Evolutionary conservation across 37 sponge, comb jelly and placozoan species (phyloP), one percentile per base, ranked within the genome.

Genomic region (Lycopodina hypogea): DNA sequence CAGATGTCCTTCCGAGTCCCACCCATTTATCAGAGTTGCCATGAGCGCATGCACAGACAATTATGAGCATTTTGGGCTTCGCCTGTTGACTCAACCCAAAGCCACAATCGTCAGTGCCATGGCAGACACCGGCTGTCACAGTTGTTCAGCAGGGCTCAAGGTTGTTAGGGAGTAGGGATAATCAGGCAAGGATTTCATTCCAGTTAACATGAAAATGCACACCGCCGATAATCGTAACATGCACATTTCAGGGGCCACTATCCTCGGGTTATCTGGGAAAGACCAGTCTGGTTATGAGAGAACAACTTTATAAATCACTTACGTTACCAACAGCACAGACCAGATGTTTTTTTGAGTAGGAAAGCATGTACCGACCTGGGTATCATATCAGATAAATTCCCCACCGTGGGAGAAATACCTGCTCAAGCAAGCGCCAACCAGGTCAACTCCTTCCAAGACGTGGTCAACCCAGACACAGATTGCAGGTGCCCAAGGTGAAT

Each of bases 91-190:
- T 9, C 68, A 68, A 38, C 53, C 29, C 66, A 30, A 32, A 17
- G 56, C n/a, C 3, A 56, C 81, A 26, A 58, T 70, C 35, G 61
- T 80, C 34, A 80, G 81, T 36, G 81, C 81, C 72, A 69, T 80
- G 81, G 81, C 81, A 22, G 81, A 78, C 69, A 78, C 78, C 50
- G 78, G 78, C 65, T 78, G 78, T 68, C 78, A 78, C 4, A 78
- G 78, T 29, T 80, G 81, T 72, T 30, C 70, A 36, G 81, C 81
- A 4, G 81, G 71, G 21, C 40, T 71, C 62, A 80, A 80, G n/a
- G 45, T 80, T 45, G 61, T 80, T 14, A 80, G 36, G 59, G 57
- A 80, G 59, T 38, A 71, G 69, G 33, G 81, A 62, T 62, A 71
- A 4, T 60, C 72, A 42, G 56, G 72, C 14, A 71, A 52, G 42